Evolutionary conservation across 2,888 invertebrate genomes (phyloP), one percentile per base, ranked within the genome.

Genomic region (Camptogramma bilineatum): DNA sequence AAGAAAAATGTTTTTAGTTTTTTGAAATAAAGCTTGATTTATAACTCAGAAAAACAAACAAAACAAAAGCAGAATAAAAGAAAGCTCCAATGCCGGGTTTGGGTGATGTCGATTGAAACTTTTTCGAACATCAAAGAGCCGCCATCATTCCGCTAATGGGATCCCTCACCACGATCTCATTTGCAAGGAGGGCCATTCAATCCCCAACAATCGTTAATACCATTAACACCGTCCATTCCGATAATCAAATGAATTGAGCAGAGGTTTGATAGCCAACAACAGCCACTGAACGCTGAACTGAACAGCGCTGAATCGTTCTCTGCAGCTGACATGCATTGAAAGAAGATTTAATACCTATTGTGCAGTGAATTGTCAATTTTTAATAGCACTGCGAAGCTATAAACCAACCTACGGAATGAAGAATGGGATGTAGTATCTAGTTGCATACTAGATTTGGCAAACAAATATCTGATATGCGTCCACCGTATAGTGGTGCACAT

Each of bases 271-370:
- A 74, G 73, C 34, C 44, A n/a, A 50, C 42, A 57, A 48, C 48
- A 56, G 17, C 51, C 34, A 31, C 18, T 46, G 34, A 59, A 52
- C 59, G 24, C 24, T 24, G 24, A 24, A 24, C 24, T 24, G 24
- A 24, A 31, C 31, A 31, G 9, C 31, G 52, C 59, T 70, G 66
- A 69, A 72, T 62, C 66, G 68, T 70, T 73, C 71, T 78, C 77
- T 80, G 80, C 78, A 73, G 70, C 74, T 81, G 81, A 82, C 74
- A 55, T 68, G 58, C 70, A 70, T 67, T 78, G 66, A 76, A 75
- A 69, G 73, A 81, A 77, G 77, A 82, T 82, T 80, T 80, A 81
- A 73, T 73, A 73, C 70, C 62, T 71, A 62, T 71, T 67, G 65
- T 67, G 56, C 60, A n/a, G 24, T 42, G 48, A 58, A 57, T 54